A percentile compares a stretch with the other conserved stretches of the same genome.
Conservation (phyloP, 2,888 invertebrate species). For the Drosophila kambysellisi region DNA sequence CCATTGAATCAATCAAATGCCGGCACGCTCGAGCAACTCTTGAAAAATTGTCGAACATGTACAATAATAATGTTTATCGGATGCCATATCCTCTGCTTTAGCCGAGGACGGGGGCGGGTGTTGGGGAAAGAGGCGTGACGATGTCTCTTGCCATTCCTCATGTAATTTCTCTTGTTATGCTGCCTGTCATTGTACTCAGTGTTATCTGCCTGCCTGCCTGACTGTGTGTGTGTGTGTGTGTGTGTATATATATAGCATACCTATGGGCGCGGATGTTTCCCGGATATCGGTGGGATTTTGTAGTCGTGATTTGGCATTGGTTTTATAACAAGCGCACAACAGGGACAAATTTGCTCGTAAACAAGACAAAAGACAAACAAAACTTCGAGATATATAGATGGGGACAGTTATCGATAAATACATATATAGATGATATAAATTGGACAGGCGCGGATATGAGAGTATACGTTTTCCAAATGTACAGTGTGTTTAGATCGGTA, state of each 20-base stretch:
- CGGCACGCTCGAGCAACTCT: constrained; percentile 71
- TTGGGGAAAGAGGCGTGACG: constrained; percentile 42
- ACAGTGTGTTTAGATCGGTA: no score
- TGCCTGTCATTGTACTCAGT: constrained; percentile 3
- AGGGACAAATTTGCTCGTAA: constrained; percentile 4
- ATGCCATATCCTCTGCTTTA: constrained; percentile 56
- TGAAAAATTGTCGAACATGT: constrained; percentile 80
- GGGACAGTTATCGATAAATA: not conserved
- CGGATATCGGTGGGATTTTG: constrained; percentile 2
- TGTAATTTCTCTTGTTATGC: not conserved
- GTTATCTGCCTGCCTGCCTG: not conserved
- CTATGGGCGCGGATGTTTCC: constrained; percentile 26
- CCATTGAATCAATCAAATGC: constrained; percentile 75
- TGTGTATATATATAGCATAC: constrained; percentile 24
- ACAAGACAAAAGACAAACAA: not conserved
- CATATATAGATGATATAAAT: not conserved
- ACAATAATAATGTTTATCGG: constrained; percentile 79
- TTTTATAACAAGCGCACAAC: constrained; percentile 37
- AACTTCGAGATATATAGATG: not conserved
- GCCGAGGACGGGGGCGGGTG: not conserved
- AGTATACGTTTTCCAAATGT: not conserved
- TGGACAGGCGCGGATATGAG: not conserved
- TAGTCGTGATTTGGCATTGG: constrained; percentile 45
- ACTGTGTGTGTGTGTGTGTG: not conserved
- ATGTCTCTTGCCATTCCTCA: constrained; percentile 20